These are phyloP conservation scores for Salpingus planirostris DNA, from an alignment of 2,888 invertebrate species.

Conservation along the genomic window DNA sequence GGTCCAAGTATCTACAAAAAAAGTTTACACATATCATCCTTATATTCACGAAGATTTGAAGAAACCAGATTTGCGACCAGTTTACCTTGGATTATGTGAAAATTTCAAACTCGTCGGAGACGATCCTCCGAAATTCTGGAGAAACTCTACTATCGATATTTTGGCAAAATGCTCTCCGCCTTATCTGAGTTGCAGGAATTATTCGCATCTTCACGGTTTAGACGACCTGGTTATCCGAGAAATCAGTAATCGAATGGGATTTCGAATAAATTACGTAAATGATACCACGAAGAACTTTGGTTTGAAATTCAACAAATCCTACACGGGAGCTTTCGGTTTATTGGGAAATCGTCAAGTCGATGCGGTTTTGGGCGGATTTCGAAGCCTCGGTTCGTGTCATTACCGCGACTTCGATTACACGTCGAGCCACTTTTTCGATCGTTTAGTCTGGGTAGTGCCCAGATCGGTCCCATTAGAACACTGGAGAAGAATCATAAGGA, in stretches of 20 bases:
- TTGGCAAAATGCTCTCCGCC: conserved; percentile 6
- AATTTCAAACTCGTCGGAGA: background rate
- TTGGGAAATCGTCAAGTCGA: conserved; percentile 5
- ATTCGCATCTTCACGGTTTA: too few species aligned
- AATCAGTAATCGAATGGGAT: too few species aligned
- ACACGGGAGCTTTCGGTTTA: conserved; percentile 4
- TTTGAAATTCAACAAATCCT: conserved; percentile 3
- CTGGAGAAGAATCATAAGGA: conserved; percentile 6
- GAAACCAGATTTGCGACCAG: conserved; percentile 1
- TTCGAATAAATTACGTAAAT: background rate
- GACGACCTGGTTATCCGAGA: background rate
- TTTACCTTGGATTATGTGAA: conserved; percentile 2
- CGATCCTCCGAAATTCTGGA: too few species aligned
- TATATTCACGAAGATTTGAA: conserved; percentile 4
- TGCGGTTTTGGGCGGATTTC: conserved; percentile 7
- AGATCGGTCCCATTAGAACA: conserved; percentile 4
- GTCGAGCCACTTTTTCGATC: conserved; percentile 6
- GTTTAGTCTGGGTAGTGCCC: conserved; percentile 9
- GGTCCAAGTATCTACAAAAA: background rate
- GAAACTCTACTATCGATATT: conserved; percentile 3
- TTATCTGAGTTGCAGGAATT: conserved; percentile 5
- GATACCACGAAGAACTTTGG: too few species aligned
- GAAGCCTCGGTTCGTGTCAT: conserved; percentile 5
- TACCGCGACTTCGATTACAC: conserved; percentile 8
- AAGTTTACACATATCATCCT: conserved; percentile 6